Percentiles rank a stretch among this genome's conserved stretches.
These are phyloP conservation scores for Scaptomyza hsui DNA, from an alignment of 1,140 invertebrate genomes.

Conservation along the genomic window DNA sequence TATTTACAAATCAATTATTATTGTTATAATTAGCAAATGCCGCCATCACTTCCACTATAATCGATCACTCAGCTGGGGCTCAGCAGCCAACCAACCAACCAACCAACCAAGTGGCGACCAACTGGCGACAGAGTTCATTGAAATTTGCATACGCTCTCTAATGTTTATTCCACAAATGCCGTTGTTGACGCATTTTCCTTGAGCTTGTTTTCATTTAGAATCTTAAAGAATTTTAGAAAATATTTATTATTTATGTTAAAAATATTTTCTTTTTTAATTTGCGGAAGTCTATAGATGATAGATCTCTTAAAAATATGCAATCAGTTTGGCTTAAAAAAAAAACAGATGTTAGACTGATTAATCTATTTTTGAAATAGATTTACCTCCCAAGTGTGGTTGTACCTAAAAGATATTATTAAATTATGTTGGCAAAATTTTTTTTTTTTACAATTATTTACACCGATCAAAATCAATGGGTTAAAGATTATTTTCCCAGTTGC, in stretches of 20 bases:
- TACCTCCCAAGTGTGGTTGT: background rate
- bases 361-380: background rate
- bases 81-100: no score
- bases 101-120: constrained; percentile 27
- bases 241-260: background rate
- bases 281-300: no score
- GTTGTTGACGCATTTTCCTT: constrained; percentile 21
- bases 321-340: background rate
- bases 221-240: constrained; percentile 3
- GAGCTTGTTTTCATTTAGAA: background rate
- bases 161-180: constrained; percentile 31
- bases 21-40: constrained; percentile 63
- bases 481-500: constrained; percentile 7
- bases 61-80: constrained; percentile 71
- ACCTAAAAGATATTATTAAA: background rate
- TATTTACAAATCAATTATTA: constrained; percentile 80
- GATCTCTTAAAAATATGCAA: background rate
- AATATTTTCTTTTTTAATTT: background rate
- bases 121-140: constrained; percentile 35
- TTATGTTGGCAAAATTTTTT: constrained; percentile 1
- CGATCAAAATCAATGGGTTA: constrained; percentile 24
- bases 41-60: constrained; percentile 69
- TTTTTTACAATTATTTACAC: background rate
- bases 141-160: constrained; percentile 34
- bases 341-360: no score